Base-by-base conservation (phyloP, 2,797 vertebrate species). In the Amblyraja radiata region DNA sequence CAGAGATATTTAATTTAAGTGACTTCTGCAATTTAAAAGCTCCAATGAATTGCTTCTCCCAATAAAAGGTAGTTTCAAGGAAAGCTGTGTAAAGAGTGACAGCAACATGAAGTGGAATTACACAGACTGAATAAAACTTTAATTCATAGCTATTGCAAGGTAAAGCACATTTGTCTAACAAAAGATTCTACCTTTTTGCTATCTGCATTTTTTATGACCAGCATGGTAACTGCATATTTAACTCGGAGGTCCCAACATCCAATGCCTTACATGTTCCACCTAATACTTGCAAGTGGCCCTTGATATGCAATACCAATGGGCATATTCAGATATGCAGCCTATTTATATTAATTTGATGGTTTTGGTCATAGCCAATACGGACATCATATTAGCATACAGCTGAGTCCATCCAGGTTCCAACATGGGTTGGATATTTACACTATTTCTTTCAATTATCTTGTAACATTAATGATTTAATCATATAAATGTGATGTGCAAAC, bases 361-460 rank as follows among this genome's bases (percentile, higher is more conserved):
- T 25, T 92, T 92, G 39, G 71, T 76, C 90, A 92, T 46, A 74
- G 63, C 90, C 90, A 92, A 58, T 76, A 74, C 9, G 36, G 71
- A 58, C 90, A 74, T 6, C 71, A 8, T 21, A 91, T 73, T 46
- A 91, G 36, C 68, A 23, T 92, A 71, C 71, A 74, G 65, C 90
- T 92, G 90, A 92, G 23, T 74, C 68, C 73, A 7, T 54, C 68
- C 46, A 14, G 90, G n/a, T 54, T 74, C 39, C 13, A 6, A 92
- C 46, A 13, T 92, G 71, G 76, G 21, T 74, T 76, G 39, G 90
- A 76, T 76, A 76, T 76, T 76, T 92, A 71, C 71, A 28, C 71
- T 92, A 92, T 74, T 92, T 92, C 39, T 92, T 76, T 92, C 90
- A 92, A 92, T 92, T 92, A 92, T 74, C 90, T 76, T 92, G 90